Percentiles rank a stretch among this genome's conserved stretches.
Conservation (phyloP, 1,140 invertebrate genomes). For the Panagrolaimus sp. region DNA sequence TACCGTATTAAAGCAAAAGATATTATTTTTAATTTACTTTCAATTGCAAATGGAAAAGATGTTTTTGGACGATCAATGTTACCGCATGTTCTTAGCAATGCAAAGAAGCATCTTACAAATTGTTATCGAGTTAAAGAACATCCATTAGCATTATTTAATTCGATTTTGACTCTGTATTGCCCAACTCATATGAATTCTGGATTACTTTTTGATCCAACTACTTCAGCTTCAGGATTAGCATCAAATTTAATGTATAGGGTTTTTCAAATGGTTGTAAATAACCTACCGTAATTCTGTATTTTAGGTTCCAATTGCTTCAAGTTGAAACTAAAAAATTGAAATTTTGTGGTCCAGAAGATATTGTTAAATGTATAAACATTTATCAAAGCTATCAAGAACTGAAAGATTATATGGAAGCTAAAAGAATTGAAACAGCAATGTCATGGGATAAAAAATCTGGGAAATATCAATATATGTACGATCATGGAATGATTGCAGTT, state of each 20-base stretch:
- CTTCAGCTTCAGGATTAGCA: not conserved
- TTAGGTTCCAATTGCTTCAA: conserved; percentile 6
- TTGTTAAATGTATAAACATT: not conserved
- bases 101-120: conserved; percentile 18
- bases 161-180: conserved; percentile 37
- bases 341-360: not conserved
- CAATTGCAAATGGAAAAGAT: not conserved
- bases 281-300: not conserved
- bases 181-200: conserved; percentile 29
- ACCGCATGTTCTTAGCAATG: conserved; percentile 5
- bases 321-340: not conserved
- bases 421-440: conserved; percentile 4
- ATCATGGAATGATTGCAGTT: not conserved
- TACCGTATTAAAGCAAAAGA: not conserved
- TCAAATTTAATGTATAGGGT: conserved; percentile 3
- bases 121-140: conserved; percentile 30
- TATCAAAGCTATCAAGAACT: not conserved
- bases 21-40: not conserved
- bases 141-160: conserved; percentile 17
- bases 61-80: conserved; percentile 16
- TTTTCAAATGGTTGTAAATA: not conserved
- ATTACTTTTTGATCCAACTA: conserved; percentile 19
- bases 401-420: conserved; percentile 3
- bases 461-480: not conserved
- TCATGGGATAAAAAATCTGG: not conserved